Evolutionary conservation across 2,797 vertebrate genomes (phyloP).

Genomic region (Dromococcyx pavoninus): DNA sequence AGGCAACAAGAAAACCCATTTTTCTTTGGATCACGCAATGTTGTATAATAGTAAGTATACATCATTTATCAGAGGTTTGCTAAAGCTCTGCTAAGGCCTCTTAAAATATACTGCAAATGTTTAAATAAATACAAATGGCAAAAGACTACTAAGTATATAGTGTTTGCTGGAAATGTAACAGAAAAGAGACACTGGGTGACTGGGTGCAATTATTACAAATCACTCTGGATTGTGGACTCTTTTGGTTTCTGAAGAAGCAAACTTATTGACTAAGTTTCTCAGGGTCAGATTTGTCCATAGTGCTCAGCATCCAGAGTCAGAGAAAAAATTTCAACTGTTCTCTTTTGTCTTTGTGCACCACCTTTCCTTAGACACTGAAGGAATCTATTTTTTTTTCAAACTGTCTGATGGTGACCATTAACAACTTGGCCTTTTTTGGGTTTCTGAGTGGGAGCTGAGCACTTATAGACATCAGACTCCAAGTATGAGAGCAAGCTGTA

Average conservation of each 20-base stretch:
- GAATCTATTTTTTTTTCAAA: neutral
- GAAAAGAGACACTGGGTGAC: fast-evolving
- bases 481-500: neutral
- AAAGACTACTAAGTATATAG: neutral
- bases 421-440: neutral
- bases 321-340: neutral
- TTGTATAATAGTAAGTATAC: neutral
- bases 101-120: neutral
- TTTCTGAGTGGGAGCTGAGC: neutral
- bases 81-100: neutral
- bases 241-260: neutral
- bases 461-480: neutral
- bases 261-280: neutral
- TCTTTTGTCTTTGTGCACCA: neutral
- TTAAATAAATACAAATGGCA: neutral
- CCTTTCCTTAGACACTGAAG: neutral
- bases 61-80: neutral
- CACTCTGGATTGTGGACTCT: neutral
- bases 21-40: neutral
- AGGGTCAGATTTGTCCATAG: neutral
- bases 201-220: neutral
- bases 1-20: neutral
- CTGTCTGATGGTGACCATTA: neutral
- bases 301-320: neutral
- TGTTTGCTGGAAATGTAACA: neutral